Base-by-base conservation (phyloP, 92 coral and sea anemone genomes). In the Epizoanthus illoricatus region DNA sequence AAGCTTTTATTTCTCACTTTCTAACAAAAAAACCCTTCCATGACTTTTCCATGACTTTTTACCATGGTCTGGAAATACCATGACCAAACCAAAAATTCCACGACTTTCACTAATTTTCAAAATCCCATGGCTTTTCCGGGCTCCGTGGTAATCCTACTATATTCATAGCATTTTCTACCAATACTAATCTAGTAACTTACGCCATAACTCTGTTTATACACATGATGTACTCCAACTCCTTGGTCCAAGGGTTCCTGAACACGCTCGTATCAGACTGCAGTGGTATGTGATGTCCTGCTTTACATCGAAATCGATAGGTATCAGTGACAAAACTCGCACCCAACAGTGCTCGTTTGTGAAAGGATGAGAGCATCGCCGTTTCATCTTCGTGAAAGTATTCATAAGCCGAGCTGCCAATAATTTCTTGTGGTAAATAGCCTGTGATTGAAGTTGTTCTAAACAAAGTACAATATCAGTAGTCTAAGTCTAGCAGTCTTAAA, bases 161-260 rank as follows among this genome's bases (percentile, higher is more conserved):
- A 52, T 52, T 52, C 56, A 11, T 52, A 52, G 56, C 56, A 52
- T 52, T 52, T 7, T 52, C 56, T 52, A 52, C 15, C 56, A 52
- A 52, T 49, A 49, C 15, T 9, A 52, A 52, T 49, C 1, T 8
- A 52, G 7, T 41, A 42, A 90, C 97, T 88, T 65, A 92, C 97
- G 66, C 84, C 33, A 92, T 41, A 7, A 92, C 89, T 15, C 39
- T 81, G 73, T 93, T 93, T 47, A 71, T 71, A 71, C 89, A 87
- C 28, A 91, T 83, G 21, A 95, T 71, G 62, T 87, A 95, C 81
- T 95, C 98, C 40, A 91, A 74, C 65, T 95, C 94, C 73, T 95
- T 91, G 36, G 95, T 89, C 87, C 93, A 95, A 4, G 98, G 98
- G 71, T 95, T 95, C 40, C 94, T 90, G 73, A 95, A 95, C 28